These are phyloP conservation scores for Pangasius macronema DNA, from an alignment of 2,797 vertebrate genomes.

Conservation along the genomic window DNA sequence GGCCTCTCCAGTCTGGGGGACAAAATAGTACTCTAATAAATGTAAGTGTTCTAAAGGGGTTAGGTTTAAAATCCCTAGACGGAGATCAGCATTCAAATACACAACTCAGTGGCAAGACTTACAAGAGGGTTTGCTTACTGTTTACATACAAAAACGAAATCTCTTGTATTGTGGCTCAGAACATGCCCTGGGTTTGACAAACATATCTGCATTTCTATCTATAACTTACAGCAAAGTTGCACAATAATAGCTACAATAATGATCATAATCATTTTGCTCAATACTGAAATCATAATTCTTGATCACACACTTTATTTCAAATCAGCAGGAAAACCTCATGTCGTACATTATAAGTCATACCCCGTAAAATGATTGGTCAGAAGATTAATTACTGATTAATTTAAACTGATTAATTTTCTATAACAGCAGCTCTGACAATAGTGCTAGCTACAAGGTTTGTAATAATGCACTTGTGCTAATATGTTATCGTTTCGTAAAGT, in stretches of 20 bases:
- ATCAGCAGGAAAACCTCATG: neutral
- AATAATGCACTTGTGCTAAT: neutral
- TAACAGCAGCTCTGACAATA: neutral
- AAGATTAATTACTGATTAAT: no score
- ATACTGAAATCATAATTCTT: neutral
- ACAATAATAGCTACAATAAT: neutral
- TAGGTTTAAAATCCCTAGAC: neutral
- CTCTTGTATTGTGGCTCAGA: neutral
- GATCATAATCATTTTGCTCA: neutral
- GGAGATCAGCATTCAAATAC: neutral
- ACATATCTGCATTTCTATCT: neutral
- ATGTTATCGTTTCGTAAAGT: neutral
- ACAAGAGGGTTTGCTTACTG: neutral
- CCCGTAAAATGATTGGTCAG: neutral
- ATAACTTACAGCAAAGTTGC: neutral
- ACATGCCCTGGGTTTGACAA: neutral
- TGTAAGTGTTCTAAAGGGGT: neutral
- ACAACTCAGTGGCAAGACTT: neutral
- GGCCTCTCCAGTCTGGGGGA: slow-evolving; percentile 6
- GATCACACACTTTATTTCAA: neutral
- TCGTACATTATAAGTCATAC: neutral
- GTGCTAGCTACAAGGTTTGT: neutral
- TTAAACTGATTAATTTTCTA: neutral
- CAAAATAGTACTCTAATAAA: neutral
- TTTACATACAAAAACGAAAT: neutral